A percentile compares a stretch with the other conserved stretches of the same genome.
These are phyloP conservation scores for Fregata magnificens DNA, from an alignment of 2,113 vertebrate species.

Conservation along the genomic window DNA sequence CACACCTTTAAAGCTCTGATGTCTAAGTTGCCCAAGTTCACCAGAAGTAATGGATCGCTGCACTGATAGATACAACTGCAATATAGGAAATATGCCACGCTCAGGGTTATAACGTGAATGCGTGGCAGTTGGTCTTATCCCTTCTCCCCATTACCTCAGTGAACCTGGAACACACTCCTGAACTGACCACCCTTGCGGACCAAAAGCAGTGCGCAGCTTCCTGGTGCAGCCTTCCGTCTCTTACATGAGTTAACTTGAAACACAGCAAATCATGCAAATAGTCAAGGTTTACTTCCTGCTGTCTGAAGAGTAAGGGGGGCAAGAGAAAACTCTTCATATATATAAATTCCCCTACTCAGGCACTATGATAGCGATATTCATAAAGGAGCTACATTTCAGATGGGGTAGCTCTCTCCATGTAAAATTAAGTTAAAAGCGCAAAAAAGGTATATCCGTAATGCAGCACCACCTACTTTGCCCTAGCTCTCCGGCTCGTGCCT, in stretches of 20 bases:
- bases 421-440: not conserved
- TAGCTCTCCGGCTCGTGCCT: not conserved
- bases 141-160: not conserved
- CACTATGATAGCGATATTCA: too few species aligned
- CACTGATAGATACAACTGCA: not conserved
- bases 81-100: not conserved
- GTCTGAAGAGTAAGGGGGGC: not conserved
- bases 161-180: not conserved
- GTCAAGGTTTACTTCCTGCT: not conserved
- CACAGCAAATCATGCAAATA: not conserved
- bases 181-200: not conserved
- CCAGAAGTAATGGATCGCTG: not conserved
- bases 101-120: fast-evolving
- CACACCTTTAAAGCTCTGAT: not conserved
- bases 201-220: not conserved
- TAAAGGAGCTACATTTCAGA: not conserved
- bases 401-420: not conserved
- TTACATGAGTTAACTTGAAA: not conserved
- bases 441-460: fast-evolving
- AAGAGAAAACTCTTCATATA: not conserved
- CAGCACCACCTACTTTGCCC: not conserved
- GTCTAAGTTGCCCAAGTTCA: not conserved
- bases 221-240: not conserved
- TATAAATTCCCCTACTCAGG: too few species aligned
- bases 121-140: not conserved